phyloP scores from a whole-genome alignment of 2,888 invertebrate species.

The Drosophila aldrichi region DNA sequence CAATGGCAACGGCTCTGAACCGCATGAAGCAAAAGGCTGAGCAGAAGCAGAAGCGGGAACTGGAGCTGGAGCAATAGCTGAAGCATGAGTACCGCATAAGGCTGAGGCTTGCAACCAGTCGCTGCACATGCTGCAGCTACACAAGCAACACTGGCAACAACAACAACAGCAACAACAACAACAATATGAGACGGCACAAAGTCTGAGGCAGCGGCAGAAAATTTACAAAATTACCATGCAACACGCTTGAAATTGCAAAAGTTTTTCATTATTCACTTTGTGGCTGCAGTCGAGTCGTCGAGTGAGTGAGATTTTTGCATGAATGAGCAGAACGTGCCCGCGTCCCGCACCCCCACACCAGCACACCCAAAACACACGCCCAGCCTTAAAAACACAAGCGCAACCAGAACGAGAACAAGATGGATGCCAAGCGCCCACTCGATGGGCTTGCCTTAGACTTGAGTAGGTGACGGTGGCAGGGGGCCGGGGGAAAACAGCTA shows the following conservation, averaged over 20 bases:
- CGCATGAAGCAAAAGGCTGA: conserved; percentile 36
- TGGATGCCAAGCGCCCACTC: conserved; percentile 65
- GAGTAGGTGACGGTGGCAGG: not conserved
- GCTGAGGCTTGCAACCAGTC: conserved; percentile 44
- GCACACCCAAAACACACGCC: not conserved
- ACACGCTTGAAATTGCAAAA: conserved; percentile 83
- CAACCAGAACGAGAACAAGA: conserved; percentile 57
- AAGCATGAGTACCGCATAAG: conserved; percentile 31
- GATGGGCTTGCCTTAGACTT: conserved; percentile 37
- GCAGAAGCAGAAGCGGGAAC: not conserved
- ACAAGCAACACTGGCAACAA: not conserved
- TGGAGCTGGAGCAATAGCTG: not conserved
- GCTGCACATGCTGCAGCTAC: conserved; percentile 44
- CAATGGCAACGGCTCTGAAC: conserved; percentile 57
- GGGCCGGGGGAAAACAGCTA: conserved; percentile 4
- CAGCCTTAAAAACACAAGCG: conserved; percentile 26
- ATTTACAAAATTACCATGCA: conserved; percentile 81
- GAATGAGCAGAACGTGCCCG: conserved; percentile 78
- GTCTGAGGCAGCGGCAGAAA: conserved; percentile 60
- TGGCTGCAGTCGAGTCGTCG: conserved; percentile 78
- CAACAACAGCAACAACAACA: conserved; percentile 16
- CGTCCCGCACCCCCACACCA: not conserved
- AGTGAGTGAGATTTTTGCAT: conserved; percentile 82
- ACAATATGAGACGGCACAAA: conserved; percentile 26
- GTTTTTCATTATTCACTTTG: conserved; percentile 83